These are phyloP conservation scores for Macroramphosus scolopax DNA, from an alignment of 2,797 vertebrate genomes.

Conservation along the genomic window DNA sequence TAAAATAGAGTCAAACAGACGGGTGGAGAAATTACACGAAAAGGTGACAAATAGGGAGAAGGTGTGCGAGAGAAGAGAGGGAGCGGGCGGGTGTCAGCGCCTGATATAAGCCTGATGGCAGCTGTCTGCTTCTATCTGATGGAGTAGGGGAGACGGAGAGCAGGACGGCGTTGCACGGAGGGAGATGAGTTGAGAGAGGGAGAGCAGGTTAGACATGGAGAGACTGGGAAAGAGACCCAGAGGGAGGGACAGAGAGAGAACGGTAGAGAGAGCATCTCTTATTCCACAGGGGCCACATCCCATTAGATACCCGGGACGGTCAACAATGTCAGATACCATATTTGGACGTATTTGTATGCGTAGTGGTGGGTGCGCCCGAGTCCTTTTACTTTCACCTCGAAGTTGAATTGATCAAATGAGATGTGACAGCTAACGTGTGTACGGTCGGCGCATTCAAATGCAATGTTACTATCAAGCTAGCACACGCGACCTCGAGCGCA, in stretches of 20 bases:
- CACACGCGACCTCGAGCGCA: not conserved
- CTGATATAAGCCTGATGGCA: slow-evolving; percentile 73
- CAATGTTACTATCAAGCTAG: slow-evolving; percentile 11
- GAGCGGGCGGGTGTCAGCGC: slow-evolving; percentile 37
- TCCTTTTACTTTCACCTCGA: slow-evolving; percentile 38
- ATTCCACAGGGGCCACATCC: slow-evolving; percentile 42
- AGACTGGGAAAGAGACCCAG: too few relatives aligned
- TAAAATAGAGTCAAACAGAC: slow-evolving; percentile 34
- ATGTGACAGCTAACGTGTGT: slow-evolving; percentile 25
- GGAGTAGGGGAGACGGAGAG: slow-evolving; percentile 38
- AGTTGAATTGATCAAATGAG: slow-evolving; percentile 51
- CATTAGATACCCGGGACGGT: slow-evolving; percentile 27
- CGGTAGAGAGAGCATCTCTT: slow-evolving; percentile 27
- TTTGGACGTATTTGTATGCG: slow-evolving; percentile 1
- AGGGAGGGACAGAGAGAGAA: slow-evolving; percentile 19
- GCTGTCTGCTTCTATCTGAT: slow-evolving; percentile 64
- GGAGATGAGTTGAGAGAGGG: slow-evolving; percentile 47
- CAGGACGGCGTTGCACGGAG: slow-evolving; percentile 15
- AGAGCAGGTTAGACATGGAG: slow-evolving; percentile 45
- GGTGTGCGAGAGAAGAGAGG: slow-evolving; percentile 28
- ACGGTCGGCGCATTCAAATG: slow-evolving; percentile 40
- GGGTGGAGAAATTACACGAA: slow-evolving; percentile 38
- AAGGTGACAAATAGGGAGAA: slow-evolving; percentile 47
- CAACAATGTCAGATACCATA: slow-evolving; percentile 35
- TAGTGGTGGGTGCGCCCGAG: slow-evolving; percentile 4